These are phyloP conservation scores for Campylomormyrus numenius DNA, from an alignment of 2,113 vertebrate genomes.

Conservation along the genomic window DNA sequence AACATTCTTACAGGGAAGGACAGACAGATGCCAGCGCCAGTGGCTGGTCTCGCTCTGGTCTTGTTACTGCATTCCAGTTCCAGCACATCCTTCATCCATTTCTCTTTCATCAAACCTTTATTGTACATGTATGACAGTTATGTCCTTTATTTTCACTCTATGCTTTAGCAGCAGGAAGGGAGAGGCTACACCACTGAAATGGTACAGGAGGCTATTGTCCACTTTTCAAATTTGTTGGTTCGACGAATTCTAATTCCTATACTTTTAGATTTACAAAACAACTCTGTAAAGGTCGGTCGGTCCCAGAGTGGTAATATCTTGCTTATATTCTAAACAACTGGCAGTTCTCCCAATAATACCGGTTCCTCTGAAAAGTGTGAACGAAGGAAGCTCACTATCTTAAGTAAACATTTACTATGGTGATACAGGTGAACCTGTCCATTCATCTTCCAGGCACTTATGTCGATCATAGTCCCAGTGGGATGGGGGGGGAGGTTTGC, in stretches of 20 bases:
- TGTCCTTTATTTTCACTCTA: slow-evolving; percentile 39
- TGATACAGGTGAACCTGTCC: not conserved
- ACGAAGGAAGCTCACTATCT: not conserved
- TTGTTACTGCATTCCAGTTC: slow-evolving; percentile 43
- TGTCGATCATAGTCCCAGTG: not conserved
- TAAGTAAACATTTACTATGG: not conserved
- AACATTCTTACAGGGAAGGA: slow-evolving; percentile 26
- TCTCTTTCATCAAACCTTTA: slow-evolving; percentile 23
- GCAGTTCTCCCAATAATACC: not conserved
- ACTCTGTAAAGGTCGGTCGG: not conserved
- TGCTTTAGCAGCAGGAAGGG: slow-evolving; percentile 29
- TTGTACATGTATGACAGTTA: slow-evolving; percentile 43
- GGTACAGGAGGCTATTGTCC: not conserved
- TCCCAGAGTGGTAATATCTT: not conserved
- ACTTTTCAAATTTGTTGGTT: not conserved
- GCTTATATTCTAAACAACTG: not conserved
- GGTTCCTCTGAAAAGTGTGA: slow-evolving; percentile 19
- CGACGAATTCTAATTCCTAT: not conserved
- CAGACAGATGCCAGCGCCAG: slow-evolving; percentile 55
- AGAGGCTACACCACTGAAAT: slow-evolving; percentile 25
- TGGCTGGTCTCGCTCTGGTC: slow-evolving; percentile 45
- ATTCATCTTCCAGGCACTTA: not conserved
- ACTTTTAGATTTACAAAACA: not conserved
- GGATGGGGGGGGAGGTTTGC: not conserved
- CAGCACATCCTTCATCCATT: slow-evolving; percentile 49